phyloP scores from a whole-genome alignment of 2,797 vertebrate genomes.

The Chloroceryle inda region DNA sequence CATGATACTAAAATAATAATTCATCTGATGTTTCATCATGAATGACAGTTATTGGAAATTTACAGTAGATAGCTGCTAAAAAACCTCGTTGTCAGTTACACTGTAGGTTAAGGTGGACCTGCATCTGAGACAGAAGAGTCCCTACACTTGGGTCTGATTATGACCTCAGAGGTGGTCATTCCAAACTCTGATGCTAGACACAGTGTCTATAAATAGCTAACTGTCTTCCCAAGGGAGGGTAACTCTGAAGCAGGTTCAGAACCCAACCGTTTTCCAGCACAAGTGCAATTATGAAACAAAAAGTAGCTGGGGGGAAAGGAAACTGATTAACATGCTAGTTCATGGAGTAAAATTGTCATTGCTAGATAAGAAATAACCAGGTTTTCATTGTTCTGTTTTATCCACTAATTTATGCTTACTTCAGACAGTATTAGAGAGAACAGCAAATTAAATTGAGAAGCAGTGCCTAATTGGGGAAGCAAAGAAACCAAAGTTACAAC shows the following conservation, averaged over 20 bases:
- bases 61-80: neutral
- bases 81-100: neutral
- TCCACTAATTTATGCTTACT: slow-evolving; percentile 56
- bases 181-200: neutral
- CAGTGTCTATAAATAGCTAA: slow-evolving; percentile 26
- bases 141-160: neutral
- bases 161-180: neutral
- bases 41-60: neutral
- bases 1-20: neutral
- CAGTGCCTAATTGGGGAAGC: neutral
- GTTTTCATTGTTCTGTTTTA: slow-evolving; percentile 49
- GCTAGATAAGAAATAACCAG: slow-evolving; percentile 53
- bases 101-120: neutral
- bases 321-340: slow-evolving; percentile 52
- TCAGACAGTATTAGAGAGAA: slow-evolving; percentile 18
- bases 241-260: slow-evolving; percentile 46
- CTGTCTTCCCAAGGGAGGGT: neutral
- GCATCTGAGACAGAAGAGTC: neutral
- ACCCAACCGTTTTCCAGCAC: slow-evolving; percentile 2
- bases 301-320: slow-evolving; percentile 33
- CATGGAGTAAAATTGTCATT: slow-evolving; percentile 35
- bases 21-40: neutral
- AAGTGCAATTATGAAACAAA: slow-evolving; percentile 45
- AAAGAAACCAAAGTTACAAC: neutral
- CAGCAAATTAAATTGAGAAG: slow-evolving; percentile 46